Evolutionary conservation across 2,888 invertebrate genomes (phyloP), one percentile per base, ranked within the genome.

Genomic region (Caradrina clavipalpis): DNA sequence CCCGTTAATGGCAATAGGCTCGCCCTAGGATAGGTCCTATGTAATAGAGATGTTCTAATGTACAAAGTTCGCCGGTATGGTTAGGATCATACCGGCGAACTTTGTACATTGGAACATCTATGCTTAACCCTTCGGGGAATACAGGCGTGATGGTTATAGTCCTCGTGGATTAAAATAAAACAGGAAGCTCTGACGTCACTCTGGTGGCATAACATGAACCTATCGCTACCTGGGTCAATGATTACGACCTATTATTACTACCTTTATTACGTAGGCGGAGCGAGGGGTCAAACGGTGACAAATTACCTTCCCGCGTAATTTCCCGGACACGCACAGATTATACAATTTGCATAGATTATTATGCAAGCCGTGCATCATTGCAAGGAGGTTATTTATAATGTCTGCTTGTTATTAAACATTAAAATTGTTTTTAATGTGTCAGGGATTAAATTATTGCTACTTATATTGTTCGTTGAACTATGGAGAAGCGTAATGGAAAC

Each of bases 311-410:
- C 71, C 69, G 78, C 85, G 83, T 78, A 82, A 80, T 82, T 82
- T 60, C 51, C 69, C 66, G 66, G 76, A 75, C 69, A 70, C 53
- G 69, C 69, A 82, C 69, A 73, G 72, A 80, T 82, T 82, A 70
- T 73, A 63, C 69, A 78, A 84, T 84, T 84, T 84, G 85, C 80
- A 82, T 83, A 80, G 63, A 73, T 74, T 83, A 81, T 79, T 78
- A 66, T 45, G 51, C 45, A 63, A 80, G 49, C 50, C 26, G 21
- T 59, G 73, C 49, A 69, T 74, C 60, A 26, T 49, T 56, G 26
- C 35, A 76, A 53, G 68, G 19, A 13, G n/a, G 22, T 58, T 49
- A 45, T 69, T 26, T 55, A 31, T 21, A 50, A 39, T 17, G 39
- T 76, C 49, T 54, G 17, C n/a, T 49, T 54, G 31, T 45, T 19